Base-by-base conservation (phyloP, 92 coral and sea anemone genomes). In the Zoanthus sansibaricus region DNA sequence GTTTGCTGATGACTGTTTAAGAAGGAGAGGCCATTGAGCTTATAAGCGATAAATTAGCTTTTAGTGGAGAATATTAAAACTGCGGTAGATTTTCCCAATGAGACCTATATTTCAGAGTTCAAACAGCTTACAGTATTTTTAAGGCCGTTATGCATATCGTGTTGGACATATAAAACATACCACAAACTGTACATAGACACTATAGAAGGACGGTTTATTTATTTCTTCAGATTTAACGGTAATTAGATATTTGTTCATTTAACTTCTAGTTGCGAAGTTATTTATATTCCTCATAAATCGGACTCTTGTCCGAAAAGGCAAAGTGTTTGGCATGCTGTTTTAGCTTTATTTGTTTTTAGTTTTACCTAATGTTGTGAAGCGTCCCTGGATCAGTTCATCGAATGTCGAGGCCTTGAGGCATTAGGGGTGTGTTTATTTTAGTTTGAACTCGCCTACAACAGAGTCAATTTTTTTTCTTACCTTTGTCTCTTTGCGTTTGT, bases 41-140 rank as follows among this genome's bases (percentile, higher is more conserved):
- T 7, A 25, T 25, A 76, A 76, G 16, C 25, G 20, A 51, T 66
- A 76, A 76, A 76, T 51, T 76, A 76, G 68, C 78, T 76, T 75
- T 76, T 30, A n/a, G 64, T 31, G 12, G 4, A 66, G 30, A 17
- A 33, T 49, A 49, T 7, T 58, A 52, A 25, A 76, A 76, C 48
- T 54, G 46, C 82, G 37, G 25, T 9, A 54, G 67, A 6, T 76
- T 30, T 76, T 76, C 12, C 49, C n/a, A 72, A 25, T 25, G 25
- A 42, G 58, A n/a, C 33, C 47, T 17, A 15, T 14, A 51, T 76
- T 4, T 30, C 6, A 5, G 54, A 11, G 6, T 46, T 49, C 33
- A 5, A 31, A 69, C 74, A 20, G 9, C 74, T 30, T 69, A 30
- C 14, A 10, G 7, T 30, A 20, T 30, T 30, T 31, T 69, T 69